Percentiles rank a stretch among this genome's conserved stretches.
Conservation (phyloP, 2,113 vertebrate genomes). For the Epinephelus lanceolatus region DNA sequence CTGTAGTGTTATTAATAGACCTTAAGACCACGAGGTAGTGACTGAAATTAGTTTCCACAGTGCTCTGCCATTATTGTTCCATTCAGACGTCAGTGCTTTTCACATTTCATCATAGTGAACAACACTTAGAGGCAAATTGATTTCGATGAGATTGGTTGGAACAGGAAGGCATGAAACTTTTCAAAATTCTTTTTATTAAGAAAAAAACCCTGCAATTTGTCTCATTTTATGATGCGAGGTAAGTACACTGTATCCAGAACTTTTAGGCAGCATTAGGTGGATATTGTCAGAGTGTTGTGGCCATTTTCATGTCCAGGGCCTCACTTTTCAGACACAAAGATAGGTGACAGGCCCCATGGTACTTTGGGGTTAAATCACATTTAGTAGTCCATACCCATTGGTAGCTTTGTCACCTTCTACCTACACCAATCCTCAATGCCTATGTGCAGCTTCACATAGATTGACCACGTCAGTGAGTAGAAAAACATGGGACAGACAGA, state of each 20-base stretch:
- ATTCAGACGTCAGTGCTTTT: background rate
- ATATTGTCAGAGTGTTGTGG: background rate
- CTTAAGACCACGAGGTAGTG: background rate
- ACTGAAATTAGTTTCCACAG: background rate
- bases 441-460: too few relatives aligned
- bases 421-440: too few relatives aligned
- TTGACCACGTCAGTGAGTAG: too few relatives aligned
- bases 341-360: too few relatives aligned
- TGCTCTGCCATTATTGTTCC: background rate
- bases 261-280: background rate
- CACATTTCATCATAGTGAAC: background rate
- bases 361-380: too few relatives aligned
- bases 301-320: background rate
- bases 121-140: background rate
- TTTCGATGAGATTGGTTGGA: background rate
- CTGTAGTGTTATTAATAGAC: background rate
- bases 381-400: too few relatives aligned
- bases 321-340: too few relatives aligned
- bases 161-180: background rate
- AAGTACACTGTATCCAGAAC: background rate
- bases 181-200: background rate
- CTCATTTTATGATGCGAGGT: background rate
- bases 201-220: background rate
- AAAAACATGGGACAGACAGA: too few relatives aligned
- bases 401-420: too few relatives aligned